Percentiles rank a stretch among this genome's conserved stretches.
phyloP scores from a whole-genome alignment of 2,113 vertebrate species.

The Ptyas mucosa region DNA sequence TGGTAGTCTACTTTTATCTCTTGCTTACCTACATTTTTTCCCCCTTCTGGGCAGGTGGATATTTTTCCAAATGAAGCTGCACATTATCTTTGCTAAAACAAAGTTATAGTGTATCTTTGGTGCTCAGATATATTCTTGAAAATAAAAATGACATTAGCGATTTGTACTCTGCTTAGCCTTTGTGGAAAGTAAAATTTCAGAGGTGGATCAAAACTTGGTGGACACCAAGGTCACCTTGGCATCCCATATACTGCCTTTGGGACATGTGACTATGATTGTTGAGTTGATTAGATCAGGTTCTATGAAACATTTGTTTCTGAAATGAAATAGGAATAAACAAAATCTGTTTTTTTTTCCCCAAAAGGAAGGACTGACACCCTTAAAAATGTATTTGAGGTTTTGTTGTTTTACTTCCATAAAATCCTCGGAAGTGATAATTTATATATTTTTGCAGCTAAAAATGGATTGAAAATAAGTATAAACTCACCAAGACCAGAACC shows the following conservation, averaged over 20 bases:
- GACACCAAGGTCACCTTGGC: not conserved
- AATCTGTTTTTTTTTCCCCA: not conserved
- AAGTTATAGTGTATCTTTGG: not conserved
- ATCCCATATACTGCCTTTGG: not conserved
- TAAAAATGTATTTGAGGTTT: not conserved
- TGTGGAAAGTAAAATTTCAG: not conserved
- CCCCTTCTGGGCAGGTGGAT: not conserved
- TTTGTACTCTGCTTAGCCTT: not conserved
- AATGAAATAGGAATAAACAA: not conserved
- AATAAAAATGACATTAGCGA: not conserved
- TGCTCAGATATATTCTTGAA: not conserved
- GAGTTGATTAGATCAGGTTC: not conserved
- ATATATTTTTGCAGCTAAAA: not conserved
- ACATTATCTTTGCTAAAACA: not conserved
- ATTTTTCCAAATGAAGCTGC: not conserved
- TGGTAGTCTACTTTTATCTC: not conserved
- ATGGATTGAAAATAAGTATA: not conserved
- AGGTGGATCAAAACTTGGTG: not conserved
- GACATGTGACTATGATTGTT: not conserved
- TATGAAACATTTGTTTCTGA: not conserved
- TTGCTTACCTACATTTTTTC: not conserved
- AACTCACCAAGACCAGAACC: not conserved
- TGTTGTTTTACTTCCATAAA: not conserved
- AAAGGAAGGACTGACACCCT: not conserved
- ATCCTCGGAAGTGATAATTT: not conserved